Percentiles rank a stretch among this genome's conserved stretches.
phyloP scores from a whole-genome alignment of 1,140 invertebrate genomes.

The Camponotus pennsylvanicus region DNA sequence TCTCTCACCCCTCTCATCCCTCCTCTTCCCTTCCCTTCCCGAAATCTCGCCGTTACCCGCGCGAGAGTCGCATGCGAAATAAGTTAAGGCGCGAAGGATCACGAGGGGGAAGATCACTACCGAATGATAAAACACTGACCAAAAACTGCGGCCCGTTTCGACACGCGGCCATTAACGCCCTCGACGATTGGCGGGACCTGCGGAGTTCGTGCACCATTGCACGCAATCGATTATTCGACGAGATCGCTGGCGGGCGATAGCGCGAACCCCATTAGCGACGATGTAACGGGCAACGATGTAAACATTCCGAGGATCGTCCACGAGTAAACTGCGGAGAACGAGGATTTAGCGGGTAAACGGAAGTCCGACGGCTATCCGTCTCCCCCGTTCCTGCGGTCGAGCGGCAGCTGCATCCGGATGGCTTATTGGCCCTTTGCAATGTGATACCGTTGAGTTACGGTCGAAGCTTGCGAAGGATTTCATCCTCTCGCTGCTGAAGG shows the following conservation, averaged over 20 bases:
- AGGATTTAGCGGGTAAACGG: constrained; percentile 57
- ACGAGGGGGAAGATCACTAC: constrained; percentile 3
- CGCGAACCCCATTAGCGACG: constrained; percentile 40
- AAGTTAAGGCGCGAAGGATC: constrained; percentile 19
- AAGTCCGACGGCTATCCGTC: constrained; percentile 58
- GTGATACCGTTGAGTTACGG: constrained; percentile 28
- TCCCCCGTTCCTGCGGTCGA: constrained; percentile 22
- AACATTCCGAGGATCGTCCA: constrained; percentile 49
- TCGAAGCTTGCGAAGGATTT: constrained; percentile 18
- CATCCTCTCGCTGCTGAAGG: neutral
- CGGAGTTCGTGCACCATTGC: neutral
- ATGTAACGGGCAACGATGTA: constrained; percentile 42
- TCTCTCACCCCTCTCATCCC: neutral
- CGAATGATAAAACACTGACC: constrained; percentile 44
- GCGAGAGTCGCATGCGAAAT: constrained; percentile 27
- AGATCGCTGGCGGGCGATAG: constrained; percentile 28
- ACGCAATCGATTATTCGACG: neutral
- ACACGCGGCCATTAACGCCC: constrained; percentile 3
- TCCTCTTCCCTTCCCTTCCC: neutral
- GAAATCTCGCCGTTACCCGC: neutral
- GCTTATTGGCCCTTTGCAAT: constrained; percentile 50
- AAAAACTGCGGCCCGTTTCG: constrained; percentile 32
- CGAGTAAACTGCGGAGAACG: constrained; percentile 41
- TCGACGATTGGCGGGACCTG: constrained; percentile 23
- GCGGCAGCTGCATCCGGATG: constrained; percentile 41